phyloP scores from a whole-genome alignment of 2,113 vertebrate genomes.

The Gracilinanus agilis region DNA sequence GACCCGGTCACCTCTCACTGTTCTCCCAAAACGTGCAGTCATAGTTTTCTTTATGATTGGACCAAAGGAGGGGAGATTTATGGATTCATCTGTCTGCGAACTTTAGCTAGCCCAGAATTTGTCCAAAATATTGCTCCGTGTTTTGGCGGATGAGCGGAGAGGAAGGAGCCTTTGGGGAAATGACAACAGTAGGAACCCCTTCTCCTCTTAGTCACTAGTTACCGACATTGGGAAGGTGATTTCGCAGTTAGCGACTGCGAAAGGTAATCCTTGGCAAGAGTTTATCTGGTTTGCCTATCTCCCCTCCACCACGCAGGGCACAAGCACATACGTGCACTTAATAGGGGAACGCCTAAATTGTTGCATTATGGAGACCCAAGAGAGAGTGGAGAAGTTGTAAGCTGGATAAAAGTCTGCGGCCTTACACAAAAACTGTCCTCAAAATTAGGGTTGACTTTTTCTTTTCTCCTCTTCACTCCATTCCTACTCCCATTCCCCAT shows the following conservation, averaged over 20 bases:
- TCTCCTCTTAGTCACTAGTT: background rate
- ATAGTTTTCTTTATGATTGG: background rate
- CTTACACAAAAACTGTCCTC: background rate
- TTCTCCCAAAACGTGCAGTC: background rate
- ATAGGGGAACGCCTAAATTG: background rate
- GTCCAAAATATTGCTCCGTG: background rate
- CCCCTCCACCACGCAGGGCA: background rate
- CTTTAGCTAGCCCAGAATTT: background rate
- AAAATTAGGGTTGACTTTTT: slow-evolving; percentile 28
- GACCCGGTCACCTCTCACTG: background rate
- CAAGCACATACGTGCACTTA: background rate
- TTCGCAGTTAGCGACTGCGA: background rate
- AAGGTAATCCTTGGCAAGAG: no score
- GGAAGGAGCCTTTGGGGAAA: background rate
- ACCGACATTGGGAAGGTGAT: background rate
- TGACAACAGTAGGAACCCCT: background rate
- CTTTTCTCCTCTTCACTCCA: background rate
- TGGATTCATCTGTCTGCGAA: background rate
- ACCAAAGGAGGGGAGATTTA: background rate
- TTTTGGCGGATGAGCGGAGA: background rate
- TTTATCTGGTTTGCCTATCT: background rate
- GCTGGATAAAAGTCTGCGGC: background rate
- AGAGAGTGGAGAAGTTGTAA: background rate
- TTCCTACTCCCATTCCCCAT: background rate
- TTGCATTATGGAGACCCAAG: background rate